Conservation (phyloP, 2,888 invertebrate genomes). For the Cybosia mesomella region DNA sequence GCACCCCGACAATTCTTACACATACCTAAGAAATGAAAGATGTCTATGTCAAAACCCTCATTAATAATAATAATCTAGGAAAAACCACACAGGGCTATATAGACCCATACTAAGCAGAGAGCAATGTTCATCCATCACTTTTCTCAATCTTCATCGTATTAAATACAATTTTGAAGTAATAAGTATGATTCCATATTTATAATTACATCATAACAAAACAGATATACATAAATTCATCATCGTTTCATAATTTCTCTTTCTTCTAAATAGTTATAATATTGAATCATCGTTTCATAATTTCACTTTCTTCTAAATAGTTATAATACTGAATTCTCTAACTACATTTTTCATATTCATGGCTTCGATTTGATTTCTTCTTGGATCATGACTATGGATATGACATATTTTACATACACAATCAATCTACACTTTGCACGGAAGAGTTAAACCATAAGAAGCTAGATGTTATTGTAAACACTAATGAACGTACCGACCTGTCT, state of each 20-base stretch:
- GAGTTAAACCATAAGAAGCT: background rate
- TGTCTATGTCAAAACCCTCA: background rate
- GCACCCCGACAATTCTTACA: no score
- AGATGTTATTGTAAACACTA: slow-evolving; percentile 14
- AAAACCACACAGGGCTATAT: background rate
- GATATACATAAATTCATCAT: background rate
- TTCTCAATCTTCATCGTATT: no score
- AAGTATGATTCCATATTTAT: background rate
- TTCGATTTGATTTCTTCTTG: background rate
- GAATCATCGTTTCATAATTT: background rate
- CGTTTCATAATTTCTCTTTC: background rate
- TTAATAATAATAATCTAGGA: background rate
- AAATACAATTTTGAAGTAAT: no score
- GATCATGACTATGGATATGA: background rate
- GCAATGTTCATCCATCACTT: no score
- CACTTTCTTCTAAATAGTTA: no score
- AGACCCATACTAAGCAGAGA: background rate
- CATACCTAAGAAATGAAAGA: background rate
- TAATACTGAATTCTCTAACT: background rate
- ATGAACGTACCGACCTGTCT: slow-evolving; percentile 42
- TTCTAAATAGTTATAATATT: background rate
- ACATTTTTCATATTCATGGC: background rate
- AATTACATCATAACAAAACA: background rate
- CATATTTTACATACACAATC: background rate
- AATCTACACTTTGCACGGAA: slow-evolving; percentile 1